Base-by-base conservation (phyloP, 2,113 vertebrate genomes). In the Rhineura floridana region DNA sequence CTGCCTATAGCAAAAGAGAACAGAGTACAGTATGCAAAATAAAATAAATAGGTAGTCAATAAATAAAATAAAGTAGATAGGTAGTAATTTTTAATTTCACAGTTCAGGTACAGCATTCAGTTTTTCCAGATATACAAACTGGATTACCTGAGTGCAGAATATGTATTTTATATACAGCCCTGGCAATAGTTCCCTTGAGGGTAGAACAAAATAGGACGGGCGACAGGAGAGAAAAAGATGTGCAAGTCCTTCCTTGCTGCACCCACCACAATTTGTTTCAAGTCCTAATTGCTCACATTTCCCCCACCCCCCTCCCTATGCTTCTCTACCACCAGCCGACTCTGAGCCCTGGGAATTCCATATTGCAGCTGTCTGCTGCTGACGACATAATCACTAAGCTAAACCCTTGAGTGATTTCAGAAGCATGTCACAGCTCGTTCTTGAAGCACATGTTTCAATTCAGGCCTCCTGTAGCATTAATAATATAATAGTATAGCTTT, bases 341-440 rank as follows among this genome's bases (percentile, higher is more conserved):
- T 48, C 55, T 11, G 25, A 83, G 67, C 85, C 89, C 52, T 50
- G 88, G 92, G 93, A 83, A 80, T 84, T 88, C 30, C 28, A 72
- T 48, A 0, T 11, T 23, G 90, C 87, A 94, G 89, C 92, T 92
- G 87, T 6, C 89, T 67, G 39, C n/a, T 9, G 63, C 9, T 75
- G 87, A 85, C 0, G 79, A 83, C 75, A 67, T 88, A 25, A 33
- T 50, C 83, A 13, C 3, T 63, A 77, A 78, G 82, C 84, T 70
- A 1, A 87, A 9, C 15, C 89, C 91, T 93, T 85, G 0, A 73
- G 93, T 70, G 92, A 11, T 30, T 48, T 84, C 65, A 90, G 89
- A 85, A 87, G 87, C 25, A 48, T 79, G 94, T 59, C 88, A 76
- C 89, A 91, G 87, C 86, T 90, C 80, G 91, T 42, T 83, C 10